phyloP scores from a whole-genome alignment of 92 coral and sea anemone species.

The Palythoa heliodiscus region DNA sequence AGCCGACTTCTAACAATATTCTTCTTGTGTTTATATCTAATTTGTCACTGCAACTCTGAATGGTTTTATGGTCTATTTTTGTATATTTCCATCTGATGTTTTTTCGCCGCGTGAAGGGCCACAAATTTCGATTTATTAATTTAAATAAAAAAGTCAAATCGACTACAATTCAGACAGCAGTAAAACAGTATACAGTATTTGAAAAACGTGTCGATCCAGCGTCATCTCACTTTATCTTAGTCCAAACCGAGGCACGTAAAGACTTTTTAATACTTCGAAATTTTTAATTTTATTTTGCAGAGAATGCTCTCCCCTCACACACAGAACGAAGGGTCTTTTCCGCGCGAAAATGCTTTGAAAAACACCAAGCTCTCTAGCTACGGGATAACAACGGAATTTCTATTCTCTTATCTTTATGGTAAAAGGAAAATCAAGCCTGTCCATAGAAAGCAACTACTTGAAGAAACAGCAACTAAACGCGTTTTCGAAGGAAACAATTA shows the following conservation, averaged over 20 bases:
- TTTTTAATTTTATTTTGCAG: background rate
- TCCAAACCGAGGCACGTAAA: background rate
- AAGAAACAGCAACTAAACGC: slow-evolving; percentile 6
- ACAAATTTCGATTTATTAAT: background rate
- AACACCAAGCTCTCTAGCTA: background rate
- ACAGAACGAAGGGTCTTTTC: background rate
- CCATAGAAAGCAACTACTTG: slow-evolving; percentile 34
- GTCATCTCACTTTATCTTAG: background rate
- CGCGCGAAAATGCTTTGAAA: background rate
- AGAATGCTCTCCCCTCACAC: background rate
- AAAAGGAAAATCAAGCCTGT: slow-evolving; percentile 46
- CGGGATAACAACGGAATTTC: slow-evolving; percentile 11
- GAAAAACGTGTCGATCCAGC: background rate
- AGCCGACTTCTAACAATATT: too few relatives aligned
- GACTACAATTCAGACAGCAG: background rate
- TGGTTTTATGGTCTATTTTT: too few relatives aligned
- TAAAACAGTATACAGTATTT: background rate
- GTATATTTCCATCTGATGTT: too few relatives aligned
- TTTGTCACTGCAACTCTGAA: too few relatives aligned
- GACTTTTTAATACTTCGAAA: background rate
- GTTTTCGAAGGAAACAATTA: background rate
- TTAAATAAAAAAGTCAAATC: background rate
- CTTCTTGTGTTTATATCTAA: too few relatives aligned
- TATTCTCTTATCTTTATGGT: slow-evolving; percentile 40
- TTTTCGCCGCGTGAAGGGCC: background rate